Evolutionary conservation across 2,797 vertebrate genomes (phyloP).

Genomic region (Zenarchopterus dispar): DNA sequence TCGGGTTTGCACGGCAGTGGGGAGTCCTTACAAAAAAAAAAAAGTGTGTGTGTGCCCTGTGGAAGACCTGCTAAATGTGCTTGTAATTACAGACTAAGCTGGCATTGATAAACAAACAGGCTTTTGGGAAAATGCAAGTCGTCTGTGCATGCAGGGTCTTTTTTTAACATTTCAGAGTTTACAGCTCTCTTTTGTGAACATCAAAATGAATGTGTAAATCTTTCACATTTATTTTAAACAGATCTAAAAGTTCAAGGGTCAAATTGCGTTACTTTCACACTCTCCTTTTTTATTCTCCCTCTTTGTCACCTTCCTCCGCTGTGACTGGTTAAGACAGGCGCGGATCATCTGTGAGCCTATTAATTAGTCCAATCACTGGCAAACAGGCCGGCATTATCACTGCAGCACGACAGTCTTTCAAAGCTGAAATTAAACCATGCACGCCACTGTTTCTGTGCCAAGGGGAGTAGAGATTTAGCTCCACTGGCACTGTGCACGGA

Average conservation of each 20-base stretch:
- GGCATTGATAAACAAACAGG: slow-evolving; percentile 52
- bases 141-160: slow-evolving; percentile 4
- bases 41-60: slow-evolving; percentile 29
- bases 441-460: slow-evolving; percentile 71
- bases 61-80: slow-evolving; percentile 55
- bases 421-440: slow-evolving; percentile 79
- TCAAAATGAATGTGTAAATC: slow-evolving; percentile 32
- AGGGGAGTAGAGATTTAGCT: slow-evolving; percentile 76
- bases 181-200: slow-evolving; percentile 19
- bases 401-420: slow-evolving; percentile 73
- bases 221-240: slow-evolving; percentile 27
- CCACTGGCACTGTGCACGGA: slow-evolving; percentile 67
- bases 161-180: slow-evolving; percentile 19
- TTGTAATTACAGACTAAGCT: slow-evolving; percentile 57
- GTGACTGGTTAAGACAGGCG: slow-evolving; percentile 56
- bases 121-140: slow-evolving; percentile 29
- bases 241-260: slow-evolving; percentile 46
- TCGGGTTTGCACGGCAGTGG: slow-evolving; percentile 46
- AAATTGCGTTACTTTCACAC: slow-evolving; percentile 42
- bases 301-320: slow-evolving; percentile 36
- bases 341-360: slow-evolving; percentile 76
- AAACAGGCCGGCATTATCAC: slow-evolving; percentile 73
- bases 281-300: slow-evolving; percentile 11
- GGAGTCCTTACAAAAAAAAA: slow-evolving; percentile 15
- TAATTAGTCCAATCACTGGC: slow-evolving; percentile 80